phyloP scores from a whole-genome alignment of 1,140 invertebrate genomes.

The Cecropterus lyciades region DNA sequence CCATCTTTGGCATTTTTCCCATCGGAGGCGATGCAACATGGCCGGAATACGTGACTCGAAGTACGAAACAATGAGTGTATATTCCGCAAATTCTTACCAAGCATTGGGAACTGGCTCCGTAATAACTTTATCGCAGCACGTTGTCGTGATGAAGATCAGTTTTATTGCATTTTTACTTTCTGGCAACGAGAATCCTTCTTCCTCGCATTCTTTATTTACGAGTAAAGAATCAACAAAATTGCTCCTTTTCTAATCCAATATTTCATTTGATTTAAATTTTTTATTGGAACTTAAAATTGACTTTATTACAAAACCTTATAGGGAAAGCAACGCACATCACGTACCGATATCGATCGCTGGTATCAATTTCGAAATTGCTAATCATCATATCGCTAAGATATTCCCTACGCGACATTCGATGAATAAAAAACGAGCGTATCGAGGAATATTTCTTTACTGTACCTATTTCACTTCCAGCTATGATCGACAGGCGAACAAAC shows the following conservation, averaged over 20 bases:
- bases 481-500: background rate
- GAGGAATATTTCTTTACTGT: background rate
- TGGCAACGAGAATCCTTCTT: conserved; percentile 18
- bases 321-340: background rate
- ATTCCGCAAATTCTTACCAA: conserved; percentile 27
- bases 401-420: background rate
- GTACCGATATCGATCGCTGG: conserved; percentile 2
- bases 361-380: conserved; percentile 42
- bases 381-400: conserved; percentile 33
- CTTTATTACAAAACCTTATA: too few species aligned
- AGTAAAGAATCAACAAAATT: conserved; percentile 5
- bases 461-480: background rate
- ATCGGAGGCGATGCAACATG: conserved; percentile 35
- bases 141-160: conserved; percentile 28
- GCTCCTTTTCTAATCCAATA: background rate
- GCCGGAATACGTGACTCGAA: conserved; percentile 39
- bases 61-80: conserved; percentile 27
- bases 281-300: too few species aligned
- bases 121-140: conserved; percentile 30
- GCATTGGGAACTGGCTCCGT: conserved; percentile 16
- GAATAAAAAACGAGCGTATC: conserved; percentile 7
- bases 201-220: conserved; percentile 26
- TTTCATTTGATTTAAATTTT: background rate
- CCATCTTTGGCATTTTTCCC: conserved; percentile 52
- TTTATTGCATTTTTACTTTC: conserved; percentile 33